phyloP scores from a whole-genome alignment of 2,888 invertebrate species.

The Idaea dimidiata region DNA sequence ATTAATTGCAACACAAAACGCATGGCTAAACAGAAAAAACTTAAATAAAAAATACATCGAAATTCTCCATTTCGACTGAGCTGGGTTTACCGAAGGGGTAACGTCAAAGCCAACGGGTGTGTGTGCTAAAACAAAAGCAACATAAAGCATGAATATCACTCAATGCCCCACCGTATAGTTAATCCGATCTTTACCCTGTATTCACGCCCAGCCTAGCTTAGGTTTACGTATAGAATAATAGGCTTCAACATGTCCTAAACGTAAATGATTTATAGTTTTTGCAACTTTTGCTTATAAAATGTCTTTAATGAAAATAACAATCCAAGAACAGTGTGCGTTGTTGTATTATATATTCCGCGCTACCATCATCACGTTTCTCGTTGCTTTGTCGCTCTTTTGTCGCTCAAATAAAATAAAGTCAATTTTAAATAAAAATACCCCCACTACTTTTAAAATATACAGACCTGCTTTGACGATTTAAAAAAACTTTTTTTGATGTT shows the following conservation, averaged over 20 bases:
- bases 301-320: neutral
- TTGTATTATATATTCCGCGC: too few species aligned
- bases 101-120: conserved; percentile 21
- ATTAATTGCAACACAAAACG: neutral
- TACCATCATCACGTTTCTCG: too few species aligned
- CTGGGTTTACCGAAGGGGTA: conserved; percentile 18
- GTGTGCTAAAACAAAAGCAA: conserved; percentile 18
- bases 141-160: conserved; percentile 15
- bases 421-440: too few species aligned
- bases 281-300: neutral
- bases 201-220: conserved; percentile 16
- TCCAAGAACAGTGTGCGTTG: neutral
- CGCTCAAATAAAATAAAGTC: too few species aligned
- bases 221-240: neutral
- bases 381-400: too few species aligned
- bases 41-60: neutral
- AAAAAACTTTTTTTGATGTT: too few species aligned
- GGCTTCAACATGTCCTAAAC: neutral
- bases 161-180: conserved; percentile 26
- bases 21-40: neutral
- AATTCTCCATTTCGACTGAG: neutral
- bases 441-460: too few species aligned
- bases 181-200: conserved; percentile 52
- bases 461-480: too few species aligned
- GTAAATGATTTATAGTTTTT: neutral